These are phyloP conservation scores for Naja naja DNA, from an alignment of 2,113 vertebrate genomes.

Conservation along the genomic window DNA sequence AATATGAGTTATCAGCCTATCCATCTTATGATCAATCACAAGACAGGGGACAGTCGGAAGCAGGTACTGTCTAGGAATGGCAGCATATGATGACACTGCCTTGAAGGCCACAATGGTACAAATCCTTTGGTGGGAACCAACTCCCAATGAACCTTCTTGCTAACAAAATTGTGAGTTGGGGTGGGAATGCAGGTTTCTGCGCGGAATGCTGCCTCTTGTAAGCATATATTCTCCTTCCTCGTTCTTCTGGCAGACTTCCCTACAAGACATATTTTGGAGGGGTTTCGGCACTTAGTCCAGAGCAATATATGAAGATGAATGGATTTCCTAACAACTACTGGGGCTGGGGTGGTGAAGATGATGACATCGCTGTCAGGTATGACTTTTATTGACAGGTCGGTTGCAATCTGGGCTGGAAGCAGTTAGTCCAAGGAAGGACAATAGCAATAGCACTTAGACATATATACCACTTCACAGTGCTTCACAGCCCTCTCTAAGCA, in stretches of 20 bases:
- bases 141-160: background rate
- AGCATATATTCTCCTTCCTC: background rate
- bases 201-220: background rate
- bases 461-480: too few relatives aligned
- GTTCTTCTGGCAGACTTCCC: constrained; percentile 66
- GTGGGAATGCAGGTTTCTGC: background rate
- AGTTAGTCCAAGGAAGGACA: background rate
- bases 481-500: too few relatives aligned
- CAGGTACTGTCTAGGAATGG: background rate
- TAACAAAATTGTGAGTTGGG: background rate
- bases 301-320: constrained; percentile 80
- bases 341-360: constrained; percentile 81
- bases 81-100: too few relatives aligned
- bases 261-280: constrained; percentile 79
- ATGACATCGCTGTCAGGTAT: constrained; percentile 78
- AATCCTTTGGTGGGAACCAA: background rate
- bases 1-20: background rate
- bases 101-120: background rate
- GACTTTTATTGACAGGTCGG: background rate
- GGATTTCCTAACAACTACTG: constrained; percentile 82
- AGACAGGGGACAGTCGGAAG: background rate
- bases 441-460: too few relatives aligned
- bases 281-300: constrained; percentile 74
- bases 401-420: background rate
- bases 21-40: background rate